Evolutionary conservation across 2,113 vertebrate species (phyloP).

Genomic region (Atherinomorus stipes): DNA sequence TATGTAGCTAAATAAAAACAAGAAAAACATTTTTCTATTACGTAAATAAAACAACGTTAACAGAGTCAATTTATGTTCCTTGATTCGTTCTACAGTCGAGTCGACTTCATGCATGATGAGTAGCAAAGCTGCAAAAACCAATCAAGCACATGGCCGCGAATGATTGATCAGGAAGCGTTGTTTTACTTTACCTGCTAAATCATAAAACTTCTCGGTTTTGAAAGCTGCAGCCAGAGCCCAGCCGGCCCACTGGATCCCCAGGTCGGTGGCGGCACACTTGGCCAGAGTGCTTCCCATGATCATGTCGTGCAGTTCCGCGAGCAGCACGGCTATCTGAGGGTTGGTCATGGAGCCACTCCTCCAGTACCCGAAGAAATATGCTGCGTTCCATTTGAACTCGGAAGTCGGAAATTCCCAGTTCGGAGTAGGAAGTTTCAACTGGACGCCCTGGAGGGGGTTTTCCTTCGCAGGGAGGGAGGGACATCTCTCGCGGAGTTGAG

Average conservation of each 20-base stretch:
- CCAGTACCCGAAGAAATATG: neutral
- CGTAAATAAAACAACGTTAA: neutral
- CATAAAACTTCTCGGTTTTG: constrained; percentile 85
- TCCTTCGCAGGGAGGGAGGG: no score
- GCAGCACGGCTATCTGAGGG: neutral
- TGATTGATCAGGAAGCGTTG: no score
- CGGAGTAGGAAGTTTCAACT: no score
- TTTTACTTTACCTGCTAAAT: constrained; percentile 80
- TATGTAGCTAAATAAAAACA: neutral
- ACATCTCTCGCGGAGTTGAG: no score
- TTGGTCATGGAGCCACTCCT: constrained; percentile 53
- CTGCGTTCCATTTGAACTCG: no score
- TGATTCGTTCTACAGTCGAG: neutral
- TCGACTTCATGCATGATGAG: neutral
- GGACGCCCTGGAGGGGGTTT: no score
- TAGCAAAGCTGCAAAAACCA: neutral
- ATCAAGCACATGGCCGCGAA: neutral
- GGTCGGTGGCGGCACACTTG: constrained; percentile 75
- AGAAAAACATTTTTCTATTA: neutral
- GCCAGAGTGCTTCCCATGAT: constrained; percentile 71
- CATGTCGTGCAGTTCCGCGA: constrained; percentile 46
- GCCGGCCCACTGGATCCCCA: constrained; percentile 81
- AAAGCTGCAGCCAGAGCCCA: constrained; percentile 79
- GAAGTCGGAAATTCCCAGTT: no score
- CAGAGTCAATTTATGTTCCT: rapidly evolving